phyloP scores from a whole-genome alignment of 2,113 vertebrate species.

The Silurus glanis region DNA sequence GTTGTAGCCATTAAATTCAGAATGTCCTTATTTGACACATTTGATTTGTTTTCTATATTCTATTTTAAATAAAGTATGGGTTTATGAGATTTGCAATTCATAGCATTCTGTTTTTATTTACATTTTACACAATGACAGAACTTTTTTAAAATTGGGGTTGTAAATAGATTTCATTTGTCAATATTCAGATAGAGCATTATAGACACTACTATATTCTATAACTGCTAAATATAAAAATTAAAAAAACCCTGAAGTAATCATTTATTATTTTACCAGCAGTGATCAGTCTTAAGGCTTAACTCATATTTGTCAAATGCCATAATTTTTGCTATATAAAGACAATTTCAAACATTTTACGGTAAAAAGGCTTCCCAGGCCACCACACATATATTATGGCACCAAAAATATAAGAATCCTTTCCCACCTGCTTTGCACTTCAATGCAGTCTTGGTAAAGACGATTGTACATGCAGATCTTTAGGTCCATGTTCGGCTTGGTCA shows the following conservation, averaged over 20 bases:
- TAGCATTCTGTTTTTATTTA: too few species aligned
- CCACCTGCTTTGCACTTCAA: conserved; percentile 82
- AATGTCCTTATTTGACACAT: too few species aligned
- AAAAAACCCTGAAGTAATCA: background rate
- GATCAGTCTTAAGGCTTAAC: background rate
- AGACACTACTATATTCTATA: background rate
- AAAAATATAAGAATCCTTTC: background rate
- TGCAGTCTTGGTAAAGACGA: conserved; percentile 80
- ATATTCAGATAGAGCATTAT: background rate
- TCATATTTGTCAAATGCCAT: background rate
- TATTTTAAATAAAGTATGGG: too few species aligned
- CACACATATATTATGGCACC: background rate
- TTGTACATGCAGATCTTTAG: conserved; percentile 89
- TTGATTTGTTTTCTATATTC: too few species aligned
- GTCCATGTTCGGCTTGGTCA: conserved; percentile 76
- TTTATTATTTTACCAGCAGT: background rate
- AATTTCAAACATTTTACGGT: background rate
- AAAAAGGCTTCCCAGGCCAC: background rate
- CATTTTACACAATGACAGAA: too few species aligned
- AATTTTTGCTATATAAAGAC: background rate
- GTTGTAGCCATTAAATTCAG: too few species aligned
- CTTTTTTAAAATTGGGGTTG: background rate
- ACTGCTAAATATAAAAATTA: background rate
- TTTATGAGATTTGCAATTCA: too few species aligned
- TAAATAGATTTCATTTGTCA: background rate